Evolutionary conservation across 2,888 invertebrate species (phyloP).

Genomic region (Ichneumoninae sp.): DNA sequence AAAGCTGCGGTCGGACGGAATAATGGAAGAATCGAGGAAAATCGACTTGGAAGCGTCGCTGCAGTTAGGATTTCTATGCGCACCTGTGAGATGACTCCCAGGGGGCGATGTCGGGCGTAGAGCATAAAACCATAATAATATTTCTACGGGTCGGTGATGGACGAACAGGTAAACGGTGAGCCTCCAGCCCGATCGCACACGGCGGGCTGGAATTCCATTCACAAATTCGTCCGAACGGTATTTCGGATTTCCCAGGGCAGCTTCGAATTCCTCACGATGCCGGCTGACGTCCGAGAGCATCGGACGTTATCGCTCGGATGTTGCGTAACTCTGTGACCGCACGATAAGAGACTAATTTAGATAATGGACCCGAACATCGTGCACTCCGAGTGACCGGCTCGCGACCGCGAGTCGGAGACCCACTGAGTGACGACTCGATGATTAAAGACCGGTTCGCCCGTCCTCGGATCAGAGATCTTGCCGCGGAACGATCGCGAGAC

Average conservation of each 20-base stretch:
- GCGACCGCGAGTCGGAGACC: slow-evolving; percentile 42
- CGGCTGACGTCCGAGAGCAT: slow-evolving; percentile 20
- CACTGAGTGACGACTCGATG: slow-evolving; percentile 38
- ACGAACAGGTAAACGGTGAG: not conserved
- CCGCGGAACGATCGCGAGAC: no score
- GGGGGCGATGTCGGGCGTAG: not conserved
- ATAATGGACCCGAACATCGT: slow-evolving; percentile 66
- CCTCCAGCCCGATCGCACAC: not conserved
- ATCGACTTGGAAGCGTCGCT: not conserved
- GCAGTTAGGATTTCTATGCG: not conserved
- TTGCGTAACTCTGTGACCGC: slow-evolving; percentile 56
- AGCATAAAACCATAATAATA: slow-evolving; percentile 26
- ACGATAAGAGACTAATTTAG: slow-evolving; percentile 67
- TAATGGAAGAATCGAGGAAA: slow-evolving; percentile 27
- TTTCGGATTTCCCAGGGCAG: not conserved
- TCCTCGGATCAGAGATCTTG: not conserved
- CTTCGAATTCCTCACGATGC: slow-evolving; percentile 17
- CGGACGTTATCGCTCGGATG: slow-evolving; percentile 27
- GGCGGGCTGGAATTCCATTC: slow-evolving; percentile 1
- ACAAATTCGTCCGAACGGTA: not conserved
- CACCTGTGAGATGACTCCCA: slow-evolving; percentile 34
- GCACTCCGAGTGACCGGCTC: slow-evolving; percentile 33
- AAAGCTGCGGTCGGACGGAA: slow-evolving; percentile 56
- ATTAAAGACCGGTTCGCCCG: slow-evolving; percentile 65
- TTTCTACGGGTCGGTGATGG: slow-evolving; percentile 39